Conservation (phyloP, 2,797 vertebrate species). For the Oryzias sinensis region DNA sequence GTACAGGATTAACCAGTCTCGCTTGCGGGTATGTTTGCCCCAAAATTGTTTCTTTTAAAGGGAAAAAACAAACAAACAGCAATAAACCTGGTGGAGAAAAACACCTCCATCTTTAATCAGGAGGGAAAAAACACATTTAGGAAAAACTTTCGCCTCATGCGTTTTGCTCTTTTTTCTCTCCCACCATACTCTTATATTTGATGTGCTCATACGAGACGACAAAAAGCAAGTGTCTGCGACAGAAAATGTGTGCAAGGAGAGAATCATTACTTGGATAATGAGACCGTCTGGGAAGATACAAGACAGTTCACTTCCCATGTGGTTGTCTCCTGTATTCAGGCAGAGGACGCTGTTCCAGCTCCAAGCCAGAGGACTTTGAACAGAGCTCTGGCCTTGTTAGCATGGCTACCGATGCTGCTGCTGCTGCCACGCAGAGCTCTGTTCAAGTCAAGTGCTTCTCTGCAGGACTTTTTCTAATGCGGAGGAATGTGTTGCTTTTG, state of each 20-base stretch:
- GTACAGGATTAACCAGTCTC: neutral
- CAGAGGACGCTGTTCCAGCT: slow-evolving; percentile 45
- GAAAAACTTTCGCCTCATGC: slow-evolving; percentile 27
- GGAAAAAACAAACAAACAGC: slow-evolving; percentile 10
- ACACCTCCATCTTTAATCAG: slow-evolving; percentile 36
- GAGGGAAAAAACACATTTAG: slow-evolving; percentile 28
- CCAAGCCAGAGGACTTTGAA: slow-evolving; percentile 36
- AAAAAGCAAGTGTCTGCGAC: slow-evolving; percentile 4
- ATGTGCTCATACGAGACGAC: slow-evolving; percentile 47
- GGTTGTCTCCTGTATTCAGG: slow-evolving; percentile 44
- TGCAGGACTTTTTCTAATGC: slow-evolving; percentile 22
- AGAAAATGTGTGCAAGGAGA: slow-evolving; percentile 18
- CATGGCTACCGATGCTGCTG: slow-evolving; percentile 5
- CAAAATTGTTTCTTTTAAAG: slow-evolving; percentile 31
- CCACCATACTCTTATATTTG: slow-evolving; percentile 44
- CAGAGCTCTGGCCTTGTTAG: slow-evolving; percentile 33
- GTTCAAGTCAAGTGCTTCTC: slow-evolving; percentile 15
- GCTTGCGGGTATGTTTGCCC: slow-evolving; percentile 6
- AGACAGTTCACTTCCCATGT: slow-evolving; percentile 60
- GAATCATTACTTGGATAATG: slow-evolving; percentile 66
- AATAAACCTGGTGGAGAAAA: slow-evolving; percentile 28
- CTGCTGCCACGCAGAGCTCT: slow-evolving; percentile 1
- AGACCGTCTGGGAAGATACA: slow-evolving; percentile 64
- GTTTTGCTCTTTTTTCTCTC: slow-evolving; percentile 6
- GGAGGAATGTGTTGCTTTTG: neutral